These are phyloP conservation scores for Drosophila arawakana DNA, from an alignment of 1,140 invertebrate species.

Conservation along the genomic window DNA sequence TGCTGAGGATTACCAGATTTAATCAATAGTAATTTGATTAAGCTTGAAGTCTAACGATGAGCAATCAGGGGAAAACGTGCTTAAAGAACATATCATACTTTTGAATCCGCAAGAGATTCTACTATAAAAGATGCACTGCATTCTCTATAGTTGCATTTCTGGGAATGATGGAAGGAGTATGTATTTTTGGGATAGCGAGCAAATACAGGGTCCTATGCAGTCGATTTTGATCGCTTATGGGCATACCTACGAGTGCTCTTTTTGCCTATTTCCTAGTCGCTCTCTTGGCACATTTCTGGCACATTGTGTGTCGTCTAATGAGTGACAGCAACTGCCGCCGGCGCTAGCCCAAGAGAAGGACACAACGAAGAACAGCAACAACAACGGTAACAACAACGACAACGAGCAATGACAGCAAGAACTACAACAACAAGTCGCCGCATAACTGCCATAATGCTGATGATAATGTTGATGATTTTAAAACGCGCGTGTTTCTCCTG, in stretches of 20 bases:
- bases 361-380: conserved; percentile 4
- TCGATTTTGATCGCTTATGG: too few relatives aligned
- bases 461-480: conserved; percentile 82
- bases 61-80: too few relatives aligned
- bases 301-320: conserved; percentile 70
- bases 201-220: too few relatives aligned
- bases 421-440: conserved; percentile 39
- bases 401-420: background rate
- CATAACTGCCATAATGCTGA: conserved; percentile 80
- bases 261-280: conserved; percentile 20
- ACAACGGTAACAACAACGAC: background rate
- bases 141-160: too few relatives aligned
- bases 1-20: too few relatives aligned
- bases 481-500: conserved; percentile 72
- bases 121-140: too few relatives aligned
- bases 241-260: background rate
- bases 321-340: conserved; percentile 70
- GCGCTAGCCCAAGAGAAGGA: conserved; percentile 31
- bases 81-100: too few relatives aligned
- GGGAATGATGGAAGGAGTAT: too few relatives aligned
- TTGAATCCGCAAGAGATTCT: too few relatives aligned
- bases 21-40: too few relatives aligned
- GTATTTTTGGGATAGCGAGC: too few relatives aligned
- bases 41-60: too few relatives aligned
- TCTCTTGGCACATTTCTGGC: conserved; percentile 66